A percentile compares a stretch with the other conserved stretches of the same genome.
Conservation (phyloP, 30 jellyfish, hydroid and myxozoan genomes). For the Aurelia sp. region DNA sequence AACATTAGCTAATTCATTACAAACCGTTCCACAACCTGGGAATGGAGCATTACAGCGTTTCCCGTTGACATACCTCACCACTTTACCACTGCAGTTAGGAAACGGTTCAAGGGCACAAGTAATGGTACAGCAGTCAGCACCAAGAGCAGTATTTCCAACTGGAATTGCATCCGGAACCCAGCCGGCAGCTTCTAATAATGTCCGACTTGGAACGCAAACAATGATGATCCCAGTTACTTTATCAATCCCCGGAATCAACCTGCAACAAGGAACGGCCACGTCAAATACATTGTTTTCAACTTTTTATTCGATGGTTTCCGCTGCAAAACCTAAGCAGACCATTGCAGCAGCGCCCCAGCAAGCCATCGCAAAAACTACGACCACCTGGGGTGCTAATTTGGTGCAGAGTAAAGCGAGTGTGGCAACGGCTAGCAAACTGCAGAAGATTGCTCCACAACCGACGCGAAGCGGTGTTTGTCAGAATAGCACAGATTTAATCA, state of each 20-base stretch:
- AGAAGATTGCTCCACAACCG: slow-evolving; percentile 46
- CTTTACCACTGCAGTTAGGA: slow-evolving; percentile 31
- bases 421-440: slow-evolving; percentile 18
- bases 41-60: slow-evolving; percentile 16
- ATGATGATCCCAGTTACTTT: slow-evolving; percentile 56
- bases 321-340: slow-evolving; percentile 9
- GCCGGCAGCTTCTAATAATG: slow-evolving; percentile 11
- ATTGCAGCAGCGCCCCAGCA: neutral
- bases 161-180: slow-evolving; percentile 19
- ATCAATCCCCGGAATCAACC: slow-evolving; percentile 27
- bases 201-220: slow-evolving; percentile 36
- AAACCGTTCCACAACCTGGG: slow-evolving; percentile 4
- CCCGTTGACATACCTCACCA: slow-evolving; percentile 58
- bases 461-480: neutral
- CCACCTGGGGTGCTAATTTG: neutral
- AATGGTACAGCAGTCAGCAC: slow-evolving; percentile 47
- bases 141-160: slow-evolving; percentile 30
- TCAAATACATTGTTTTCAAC: slow-evolving; percentile 21
- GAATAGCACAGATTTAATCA: neutral
- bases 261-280: slow-evolving; percentile 31
- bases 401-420: neutral
- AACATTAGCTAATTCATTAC: slow-evolving; percentile 3
- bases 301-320: slow-evolving; percentile 14
- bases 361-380: neutral
- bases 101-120: slow-evolving; percentile 31